Conservation (phyloP, 2,888 invertebrate species). For the Trachelus tabidus region DNA sequence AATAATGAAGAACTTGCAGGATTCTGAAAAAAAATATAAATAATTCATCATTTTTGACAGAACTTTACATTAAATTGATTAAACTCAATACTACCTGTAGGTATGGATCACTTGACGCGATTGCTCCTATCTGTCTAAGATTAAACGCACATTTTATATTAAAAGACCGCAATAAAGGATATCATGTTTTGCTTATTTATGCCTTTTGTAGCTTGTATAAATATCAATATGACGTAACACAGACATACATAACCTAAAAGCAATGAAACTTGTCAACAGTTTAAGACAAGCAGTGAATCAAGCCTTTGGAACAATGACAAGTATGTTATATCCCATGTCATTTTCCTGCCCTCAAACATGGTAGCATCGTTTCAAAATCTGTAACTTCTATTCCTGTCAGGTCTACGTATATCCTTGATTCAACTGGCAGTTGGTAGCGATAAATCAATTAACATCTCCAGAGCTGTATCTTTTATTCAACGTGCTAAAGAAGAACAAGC, state of each 20-base stretch:
- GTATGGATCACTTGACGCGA: no score
- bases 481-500: conserved; percentile 76
- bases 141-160: no score
- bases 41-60: no score
- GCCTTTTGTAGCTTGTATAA: not conserved
- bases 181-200: no score
- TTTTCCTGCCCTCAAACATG: no score
- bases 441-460: conserved; percentile 80
- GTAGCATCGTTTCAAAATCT: not conserved
- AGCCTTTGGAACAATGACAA: conserved; percentile 44
- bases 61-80: not conserved
- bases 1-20: no score
- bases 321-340: conserved; percentile 32
- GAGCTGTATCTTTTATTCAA: conserved; percentile 78
- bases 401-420: conserved; percentile 80
- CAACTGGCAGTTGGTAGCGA: conserved; percentile 83
- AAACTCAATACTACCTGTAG: not conserved
- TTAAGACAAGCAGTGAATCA: conserved; percentile 19
- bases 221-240: not conserved
- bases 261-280: conserved; percentile 33
- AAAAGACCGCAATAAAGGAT: no score
- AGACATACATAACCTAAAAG: conserved; percentile 45
- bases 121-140: no score
- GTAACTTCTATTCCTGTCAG: conserved; percentile 58
- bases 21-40: no score